Base-by-base conservation (phyloP, 2,113 vertebrate species). In the Semnopithecus entellus region DNA sequence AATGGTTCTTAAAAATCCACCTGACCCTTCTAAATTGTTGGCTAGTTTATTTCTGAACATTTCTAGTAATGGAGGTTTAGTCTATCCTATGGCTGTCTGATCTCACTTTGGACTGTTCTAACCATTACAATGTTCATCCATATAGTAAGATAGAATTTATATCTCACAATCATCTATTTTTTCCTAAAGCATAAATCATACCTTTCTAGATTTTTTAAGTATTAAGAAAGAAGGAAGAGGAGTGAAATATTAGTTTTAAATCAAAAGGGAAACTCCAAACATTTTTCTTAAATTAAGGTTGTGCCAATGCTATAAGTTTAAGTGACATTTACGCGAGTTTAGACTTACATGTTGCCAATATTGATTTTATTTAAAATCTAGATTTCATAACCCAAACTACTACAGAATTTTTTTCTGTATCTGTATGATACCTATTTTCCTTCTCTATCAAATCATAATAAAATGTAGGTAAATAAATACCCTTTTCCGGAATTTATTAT, bases 191-290 rank as follows among this genome's bases (percentile, higher is more conserved):
- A 61, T 55, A 55, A 35, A 90, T 25, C 8, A 82, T 50, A 61
- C 79, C 78, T 40, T 94, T 59, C 78, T 85, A 92, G 70, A 90
- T 64, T 95, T 94, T 90, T 66, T 92, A 93, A 45, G 17, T 73
- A 45, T 57, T 88, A 23, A 40, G 70, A 96, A 76, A 45, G 43
- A 91, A 93, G 12, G 32, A 64, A 80, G n/a, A 85, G n/a, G 43
- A 88, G 23, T 88, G 48, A 93, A 91, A n/a, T 43, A 89, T 1
- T 61, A 50, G 50, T 72, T 90, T 78, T 73, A 89, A 94, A 35
- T 75, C 25, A 79, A 95, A 90, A 96, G 20, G 12, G 10, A 91
- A 87, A 94, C 66, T 94, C 40, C 27, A 87, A 90, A 18, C 57
- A 72, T 93, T 93, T 38, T 66, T 92, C 30, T 66, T 27, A 78